A percentile compares a stretch with the other conserved stretches of the same genome.
Conservation (phyloP, 2,888 invertebrate species). For the Proisotoma minuta region DNA sequence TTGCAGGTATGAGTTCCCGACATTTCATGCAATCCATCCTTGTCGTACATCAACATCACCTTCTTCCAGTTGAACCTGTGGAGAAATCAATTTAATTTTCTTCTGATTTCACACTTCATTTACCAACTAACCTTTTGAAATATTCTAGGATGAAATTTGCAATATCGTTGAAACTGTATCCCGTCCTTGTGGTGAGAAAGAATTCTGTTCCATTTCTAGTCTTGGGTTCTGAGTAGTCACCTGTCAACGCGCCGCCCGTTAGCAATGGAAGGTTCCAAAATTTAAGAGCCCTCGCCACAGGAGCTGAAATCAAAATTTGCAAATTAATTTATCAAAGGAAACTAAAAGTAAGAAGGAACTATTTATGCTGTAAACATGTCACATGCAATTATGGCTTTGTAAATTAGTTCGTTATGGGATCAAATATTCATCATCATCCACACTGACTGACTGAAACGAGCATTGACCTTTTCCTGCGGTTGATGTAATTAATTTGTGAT, state of each 20-base stretch:
- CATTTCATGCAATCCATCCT: constrained; percentile 62
- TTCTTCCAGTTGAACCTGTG: constrained; percentile 68
- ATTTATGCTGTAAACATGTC: too few relatives aligned
- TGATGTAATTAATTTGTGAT: too few relatives aligned
- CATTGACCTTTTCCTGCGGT: too few relatives aligned
- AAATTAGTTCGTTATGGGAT: too few relatives aligned
- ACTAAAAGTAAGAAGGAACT: too few relatives aligned
- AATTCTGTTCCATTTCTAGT: constrained; percentile 67
- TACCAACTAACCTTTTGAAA: constrained; percentile 60
- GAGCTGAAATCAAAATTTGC: too few relatives aligned
- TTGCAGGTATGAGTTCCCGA: constrained; percentile 71
- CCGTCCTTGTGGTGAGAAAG: constrained; percentile 71
- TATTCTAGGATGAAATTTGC: constrained; percentile 66
- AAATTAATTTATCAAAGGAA: too few relatives aligned
- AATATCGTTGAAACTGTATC: constrained; percentile 67
- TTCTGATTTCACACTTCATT: background rate
- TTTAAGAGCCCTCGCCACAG: constrained; percentile 72
- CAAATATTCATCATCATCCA: too few relatives aligned
- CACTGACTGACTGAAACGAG: too few relatives aligned
- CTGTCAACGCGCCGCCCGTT: constrained; percentile 74
- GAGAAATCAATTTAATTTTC: background rate
- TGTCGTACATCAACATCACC: constrained; percentile 69
- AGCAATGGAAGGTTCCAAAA: constrained; percentile 67
- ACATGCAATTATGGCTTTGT: too few relatives aligned
- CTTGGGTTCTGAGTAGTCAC: constrained; percentile 70